These are phyloP conservation scores for Eupithecia tripunctaria DNA, from an alignment of 2,888 invertebrate species.

Conservation along the genomic window DNA sequence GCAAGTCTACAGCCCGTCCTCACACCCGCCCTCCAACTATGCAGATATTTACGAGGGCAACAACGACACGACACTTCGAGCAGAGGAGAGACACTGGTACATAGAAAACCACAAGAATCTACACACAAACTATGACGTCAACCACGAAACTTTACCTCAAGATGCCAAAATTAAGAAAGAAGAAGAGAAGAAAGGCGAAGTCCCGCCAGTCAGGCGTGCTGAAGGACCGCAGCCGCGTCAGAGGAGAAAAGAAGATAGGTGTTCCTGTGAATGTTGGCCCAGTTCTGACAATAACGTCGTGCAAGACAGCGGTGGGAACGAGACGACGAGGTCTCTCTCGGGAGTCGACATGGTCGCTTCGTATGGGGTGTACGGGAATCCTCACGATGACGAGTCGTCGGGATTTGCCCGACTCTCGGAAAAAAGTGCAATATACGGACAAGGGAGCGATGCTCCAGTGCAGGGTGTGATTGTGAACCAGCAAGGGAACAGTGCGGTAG, in stretches of 20 bases:
- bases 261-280: slow-evolving; percentile 83
- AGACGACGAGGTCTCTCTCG: slow-evolving; percentile 76
- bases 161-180: slow-evolving; percentile 81
- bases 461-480: slow-evolving; percentile 83
- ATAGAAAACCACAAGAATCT: slow-evolving; percentile 81
- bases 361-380: slow-evolving; percentile 81
- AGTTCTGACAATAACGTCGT: slow-evolving; percentile 74
- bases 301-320: slow-evolving; percentile 69
- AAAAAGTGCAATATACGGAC: slow-evolving; percentile 72
- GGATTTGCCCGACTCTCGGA: slow-evolving; percentile 78
- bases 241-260: slow-evolving; percentile 78
- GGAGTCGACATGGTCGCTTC: slow-evolving; percentile 83
- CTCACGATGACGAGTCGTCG: slow-evolving; percentile 79
- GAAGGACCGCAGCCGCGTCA: slow-evolving; percentile 72
- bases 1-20: slow-evolving; percentile 75
- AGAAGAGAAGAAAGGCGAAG: slow-evolving; percentile 77
- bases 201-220: slow-evolving; percentile 64
- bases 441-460: slow-evolving; percentile 75
- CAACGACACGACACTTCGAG: slow-evolving; percentile 80
- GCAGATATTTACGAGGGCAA: slow-evolving; percentile 82
- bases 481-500: slow-evolving; percentile 81
- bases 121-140: slow-evolving; percentile 71
- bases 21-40: slow-evolving; percentile 79
- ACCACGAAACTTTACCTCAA: slow-evolving; percentile 70
- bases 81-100: slow-evolving; percentile 82